phyloP scores from a whole-genome alignment of 2,888 invertebrate species.

The Axea sp. region DNA sequence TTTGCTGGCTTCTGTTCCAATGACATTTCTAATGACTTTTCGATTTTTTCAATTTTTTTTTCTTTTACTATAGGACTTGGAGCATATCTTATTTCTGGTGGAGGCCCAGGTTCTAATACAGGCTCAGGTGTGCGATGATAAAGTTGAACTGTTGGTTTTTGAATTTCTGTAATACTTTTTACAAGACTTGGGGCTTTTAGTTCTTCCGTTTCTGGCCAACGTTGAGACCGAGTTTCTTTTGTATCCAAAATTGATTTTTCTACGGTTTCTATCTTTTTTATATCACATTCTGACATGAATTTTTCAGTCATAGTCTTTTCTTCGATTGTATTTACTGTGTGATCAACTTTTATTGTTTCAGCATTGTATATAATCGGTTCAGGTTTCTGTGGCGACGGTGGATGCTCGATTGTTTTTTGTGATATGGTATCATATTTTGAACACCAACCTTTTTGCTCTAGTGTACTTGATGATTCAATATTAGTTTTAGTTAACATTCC shows the following conservation, averaged over 20 bases:
- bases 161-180: constrained; percentile 73
- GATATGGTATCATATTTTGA: constrained; percentile 69
- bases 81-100: constrained; percentile 85
- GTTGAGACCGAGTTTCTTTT: constrained; percentile 79
- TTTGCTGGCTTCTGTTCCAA: constrained; percentile 80
- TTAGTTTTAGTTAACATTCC: constrained; percentile 74
- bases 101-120: constrained; percentile 82
- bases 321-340: constrained; percentile 74
- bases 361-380: constrained; percentile 79
- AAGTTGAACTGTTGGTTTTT: constrained; percentile 65
- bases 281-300: constrained; percentile 71
- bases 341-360: constrained; percentile 78
- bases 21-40: constrained; percentile 81
- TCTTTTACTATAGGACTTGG: constrained; percentile 81
- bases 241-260: constrained; percentile 74
- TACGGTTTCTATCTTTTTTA: constrained; percentile 69
- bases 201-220: constrained; percentile 79
- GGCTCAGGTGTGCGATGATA: constrained; percentile 70
- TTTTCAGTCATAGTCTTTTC: constrained; percentile 77
- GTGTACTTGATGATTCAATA: constrained; percentile 72
- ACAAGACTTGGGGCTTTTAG: constrained; percentile 81
- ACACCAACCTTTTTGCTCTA: constrained; percentile 75
- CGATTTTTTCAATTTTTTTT: constrained; percentile 80
- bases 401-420: constrained; percentile 66
- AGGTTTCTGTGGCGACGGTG: constrained; percentile 67